Evolutionary conservation across 2,888 invertebrate species (phyloP).

Genomic region (Eristalis pertinax): DNA sequence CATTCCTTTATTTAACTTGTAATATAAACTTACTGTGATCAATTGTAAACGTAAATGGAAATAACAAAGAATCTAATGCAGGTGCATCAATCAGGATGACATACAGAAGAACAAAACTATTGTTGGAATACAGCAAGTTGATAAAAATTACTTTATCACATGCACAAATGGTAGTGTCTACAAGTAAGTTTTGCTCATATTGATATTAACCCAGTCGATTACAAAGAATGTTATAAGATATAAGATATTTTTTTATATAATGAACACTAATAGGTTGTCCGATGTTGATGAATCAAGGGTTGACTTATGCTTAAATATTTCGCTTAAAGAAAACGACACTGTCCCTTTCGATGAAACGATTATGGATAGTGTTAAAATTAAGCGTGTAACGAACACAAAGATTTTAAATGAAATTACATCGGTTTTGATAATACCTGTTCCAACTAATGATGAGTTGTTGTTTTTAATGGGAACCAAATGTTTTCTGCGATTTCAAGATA

Average conservation of each 20-base stretch:
- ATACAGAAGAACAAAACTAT: conserved; percentile 75
- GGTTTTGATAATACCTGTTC: conserved; percentile 66
- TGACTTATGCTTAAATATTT: conserved; percentile 75
- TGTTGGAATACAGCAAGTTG: conserved; percentile 76
- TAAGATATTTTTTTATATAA: too few relatives aligned
- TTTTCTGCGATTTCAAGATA: conserved; percentile 74
- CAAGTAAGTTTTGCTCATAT: conserved; percentile 74
- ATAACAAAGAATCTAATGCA: conserved; percentile 18
- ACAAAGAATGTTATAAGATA: too few relatives aligned
- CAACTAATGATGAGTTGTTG: conserved; percentile 8
- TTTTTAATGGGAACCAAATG: conserved; percentile 56
- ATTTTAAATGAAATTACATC: conserved; percentile 73
- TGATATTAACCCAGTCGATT: too few relatives aligned
- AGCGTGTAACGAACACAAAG: conserved; percentile 73
- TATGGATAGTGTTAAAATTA: conserved; percentile 76
- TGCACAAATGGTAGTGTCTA: conserved; percentile 79
- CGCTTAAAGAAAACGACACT: conserved; percentile 77
- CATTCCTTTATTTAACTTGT: conserved; percentile 77
- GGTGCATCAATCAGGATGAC: conserved; percentile 77
- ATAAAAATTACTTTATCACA: conserved; percentile 75
- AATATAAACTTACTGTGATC: conserved; percentile 14
- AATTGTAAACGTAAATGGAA: background rate
- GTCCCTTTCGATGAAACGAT: conserved; percentile 74
- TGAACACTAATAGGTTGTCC: conserved; percentile 73
- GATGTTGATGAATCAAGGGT: conserved; percentile 78